These are phyloP conservation scores for Marisa cornuarietis DNA, from an alignment of 1,140 invertebrate species.

Conservation along the genomic window DNA sequence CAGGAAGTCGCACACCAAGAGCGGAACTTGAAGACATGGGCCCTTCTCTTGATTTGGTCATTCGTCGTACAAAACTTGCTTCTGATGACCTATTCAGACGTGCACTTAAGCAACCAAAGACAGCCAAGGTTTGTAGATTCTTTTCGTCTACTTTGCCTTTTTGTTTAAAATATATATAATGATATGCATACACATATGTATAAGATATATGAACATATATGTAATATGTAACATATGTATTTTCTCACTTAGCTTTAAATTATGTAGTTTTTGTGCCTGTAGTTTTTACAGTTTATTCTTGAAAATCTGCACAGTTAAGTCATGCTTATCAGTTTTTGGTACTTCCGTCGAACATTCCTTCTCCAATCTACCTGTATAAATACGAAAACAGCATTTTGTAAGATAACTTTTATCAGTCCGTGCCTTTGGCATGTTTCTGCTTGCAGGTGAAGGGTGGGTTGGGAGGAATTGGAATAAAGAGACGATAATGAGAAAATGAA, in stretches of 20 bases:
- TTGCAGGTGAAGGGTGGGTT: too few relatives aligned
- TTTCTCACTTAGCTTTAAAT: not conserved
- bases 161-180: not conserved
- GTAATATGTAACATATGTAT: not conserved
- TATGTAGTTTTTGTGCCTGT: not conserved
- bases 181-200: not conserved
- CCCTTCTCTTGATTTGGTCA: constrained; percentile 86
- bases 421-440: too few relatives aligned
- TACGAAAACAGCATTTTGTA: too few relatives aligned
- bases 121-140: constrained; percentile 74
- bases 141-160: not conserved
- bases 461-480: too few relatives aligned
- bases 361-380: too few relatives aligned
- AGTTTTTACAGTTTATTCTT: not conserved
- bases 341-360: too few relatives aligned
- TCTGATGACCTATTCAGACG: constrained; percentile 90
- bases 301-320: not conserved
- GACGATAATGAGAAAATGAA: not conserved
- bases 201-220: not conserved
- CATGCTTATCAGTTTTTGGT: too few relatives aligned
- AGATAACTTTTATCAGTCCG: too few relatives aligned
- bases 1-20: constrained; percentile 82
- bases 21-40: constrained; percentile 95
- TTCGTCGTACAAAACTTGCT: constrained; percentile 87
- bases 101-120: constrained; percentile 85